These are phyloP conservation scores for Myotis vivesi DNA, from an alignment of 2,797 vertebrate genomes.

Conservation along the genomic window DNA sequence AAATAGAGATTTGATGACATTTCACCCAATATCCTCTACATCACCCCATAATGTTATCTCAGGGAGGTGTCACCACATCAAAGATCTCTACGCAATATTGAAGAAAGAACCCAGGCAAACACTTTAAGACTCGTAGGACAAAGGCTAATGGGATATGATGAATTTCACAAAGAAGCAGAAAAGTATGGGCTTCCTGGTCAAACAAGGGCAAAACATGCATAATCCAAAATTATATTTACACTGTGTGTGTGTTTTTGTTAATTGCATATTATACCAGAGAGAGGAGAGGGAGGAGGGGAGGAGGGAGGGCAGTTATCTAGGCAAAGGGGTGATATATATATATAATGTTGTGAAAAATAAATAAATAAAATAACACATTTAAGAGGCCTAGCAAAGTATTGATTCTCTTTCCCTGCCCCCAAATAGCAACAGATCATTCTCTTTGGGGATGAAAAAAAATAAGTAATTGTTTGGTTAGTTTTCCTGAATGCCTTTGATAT, in stretches of 20 bases:
- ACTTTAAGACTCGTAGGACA: background rate
- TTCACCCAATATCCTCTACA: background rate
- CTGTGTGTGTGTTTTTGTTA: background rate
- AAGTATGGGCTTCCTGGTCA: background rate
- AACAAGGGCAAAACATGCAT: background rate
- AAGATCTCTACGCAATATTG: background rate
- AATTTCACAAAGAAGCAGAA: background rate
- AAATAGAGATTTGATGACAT: background rate
- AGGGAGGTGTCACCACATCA: background rate
- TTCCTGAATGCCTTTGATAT: slow-evolving; percentile 1
- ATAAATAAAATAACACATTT: background rate
- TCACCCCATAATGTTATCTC: background rate
- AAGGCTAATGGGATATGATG: background rate
- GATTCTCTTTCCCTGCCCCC: background rate
- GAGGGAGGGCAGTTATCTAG: no score
- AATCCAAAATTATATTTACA: background rate
- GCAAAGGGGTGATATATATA: no score
- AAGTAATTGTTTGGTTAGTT: background rate
- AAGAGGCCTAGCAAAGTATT: background rate
- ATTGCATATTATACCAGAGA: background rate
- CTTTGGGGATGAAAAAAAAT: background rate
- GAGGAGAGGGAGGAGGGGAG: no score
- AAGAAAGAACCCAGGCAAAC: background rate
- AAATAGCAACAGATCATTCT: slow-evolving; percentile 22
- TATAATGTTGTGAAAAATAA: background rate